phyloP scores from a whole-genome alignment of 2,888 invertebrate species.

The Rugalucina vietnamica region DNA sequence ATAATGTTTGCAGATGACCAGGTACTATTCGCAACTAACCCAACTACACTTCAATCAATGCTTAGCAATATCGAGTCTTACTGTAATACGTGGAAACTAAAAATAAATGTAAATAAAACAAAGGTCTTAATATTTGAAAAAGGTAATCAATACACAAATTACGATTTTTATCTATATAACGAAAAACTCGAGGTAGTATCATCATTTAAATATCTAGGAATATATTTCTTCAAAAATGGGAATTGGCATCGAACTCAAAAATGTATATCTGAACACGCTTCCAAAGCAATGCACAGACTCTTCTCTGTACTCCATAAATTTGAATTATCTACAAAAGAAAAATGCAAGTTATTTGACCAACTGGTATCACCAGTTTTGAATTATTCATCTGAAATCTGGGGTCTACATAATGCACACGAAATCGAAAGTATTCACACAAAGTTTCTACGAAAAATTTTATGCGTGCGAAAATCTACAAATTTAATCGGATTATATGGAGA shows the following conservation, averaged over 20 bases:
- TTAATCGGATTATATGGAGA: slow-evolving; percentile 1
- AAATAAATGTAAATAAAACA: not conserved
- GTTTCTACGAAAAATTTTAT: not conserved
- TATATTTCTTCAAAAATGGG: not conserved
- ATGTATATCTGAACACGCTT: slow-evolving; percentile 5
- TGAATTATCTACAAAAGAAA: not conserved
- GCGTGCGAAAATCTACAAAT: not conserved
- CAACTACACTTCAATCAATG: slow-evolving; percentile 1
- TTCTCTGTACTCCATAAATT: not conserved
- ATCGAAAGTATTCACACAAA: not conserved
- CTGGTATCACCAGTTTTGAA: not conserved
- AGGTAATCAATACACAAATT: not conserved
- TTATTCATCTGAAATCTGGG: not conserved
- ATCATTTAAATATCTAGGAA: not conserved
- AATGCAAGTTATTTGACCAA: not conserved
- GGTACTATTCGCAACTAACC: not conserved
- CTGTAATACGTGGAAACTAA: not conserved
- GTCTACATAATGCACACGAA: not conserved
- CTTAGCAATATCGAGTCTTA: slow-evolving; percentile 6
- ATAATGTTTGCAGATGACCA: slow-evolving; percentile 7
- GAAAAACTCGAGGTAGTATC: not conserved
- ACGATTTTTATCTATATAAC: not conserved
- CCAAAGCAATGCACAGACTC: slow-evolving; percentile 5
- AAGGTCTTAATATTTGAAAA: slow-evolving; percentile 5
- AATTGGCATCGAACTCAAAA: slow-evolving; percentile 14